phyloP scores from a whole-genome alignment of 2,797 vertebrate species.

The Squalus acanthias region DNA sequence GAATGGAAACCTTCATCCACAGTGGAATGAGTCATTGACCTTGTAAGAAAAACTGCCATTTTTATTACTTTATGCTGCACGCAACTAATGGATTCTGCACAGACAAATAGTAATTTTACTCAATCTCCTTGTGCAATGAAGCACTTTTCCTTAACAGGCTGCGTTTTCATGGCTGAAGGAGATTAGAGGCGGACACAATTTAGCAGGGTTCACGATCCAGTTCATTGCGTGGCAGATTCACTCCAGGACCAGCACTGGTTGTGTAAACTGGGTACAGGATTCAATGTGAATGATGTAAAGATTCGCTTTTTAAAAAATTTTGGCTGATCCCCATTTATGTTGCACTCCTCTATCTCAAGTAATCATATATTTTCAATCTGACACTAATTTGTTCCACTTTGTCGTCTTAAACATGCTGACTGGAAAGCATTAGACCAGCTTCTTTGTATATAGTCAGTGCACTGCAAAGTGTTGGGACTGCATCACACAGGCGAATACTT shows the following conservation, averaged over 20 bases:
- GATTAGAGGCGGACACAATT: not conserved
- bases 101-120: slow-evolving; percentile 25
- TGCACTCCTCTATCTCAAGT: not conserved
- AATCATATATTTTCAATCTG: not conserved
- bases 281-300: too few species aligned
- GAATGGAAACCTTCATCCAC: slow-evolving; percentile 78
- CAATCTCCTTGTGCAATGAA: slow-evolving; percentile 38
- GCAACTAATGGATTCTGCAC: not conserved
- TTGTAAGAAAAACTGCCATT: slow-evolving; percentile 63
- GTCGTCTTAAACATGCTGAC: not conserved
- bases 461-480: not conserved
- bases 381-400: not conserved
- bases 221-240: not conserved
- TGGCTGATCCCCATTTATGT: not conserved
- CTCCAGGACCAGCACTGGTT: not conserved
- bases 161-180: not conserved
- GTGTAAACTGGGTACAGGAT: too few species aligned
- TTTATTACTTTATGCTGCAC: not conserved
- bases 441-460: not conserved
- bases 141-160: not conserved
- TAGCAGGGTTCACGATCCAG: not conserved
- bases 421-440: not conserved
- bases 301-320: not conserved
- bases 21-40: slow-evolving; percentile 86
- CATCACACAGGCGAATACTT: too few species aligned